These are phyloP conservation scores for Dipodomys merriami DNA, from an alignment of 2,113 vertebrate genomes.

Conservation along the genomic window DNA sequence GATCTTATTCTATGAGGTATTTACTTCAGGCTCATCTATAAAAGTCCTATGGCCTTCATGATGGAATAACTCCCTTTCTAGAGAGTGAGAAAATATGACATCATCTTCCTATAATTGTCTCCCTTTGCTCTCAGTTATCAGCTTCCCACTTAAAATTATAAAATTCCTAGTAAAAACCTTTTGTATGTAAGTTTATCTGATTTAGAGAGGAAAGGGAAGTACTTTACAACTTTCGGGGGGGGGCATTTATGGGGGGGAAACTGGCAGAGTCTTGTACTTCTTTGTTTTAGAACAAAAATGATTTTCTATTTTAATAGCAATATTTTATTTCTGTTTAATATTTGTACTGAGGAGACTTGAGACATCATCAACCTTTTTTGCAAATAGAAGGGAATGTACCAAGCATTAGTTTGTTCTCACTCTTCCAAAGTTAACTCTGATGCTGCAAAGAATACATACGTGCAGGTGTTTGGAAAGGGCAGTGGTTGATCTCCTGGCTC, in stretches of 20 bases:
- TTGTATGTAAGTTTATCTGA: no score
- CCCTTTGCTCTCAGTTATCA: no score
- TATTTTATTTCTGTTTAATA: conserved; percentile 39
- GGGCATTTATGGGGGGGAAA: no score
- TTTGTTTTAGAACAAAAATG: conserved; percentile 25
- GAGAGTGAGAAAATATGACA: not conserved
- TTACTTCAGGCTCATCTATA: not conserved
- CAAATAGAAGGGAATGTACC: conserved; percentile 39
- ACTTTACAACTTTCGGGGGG: no score
- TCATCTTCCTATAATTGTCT: not conserved
- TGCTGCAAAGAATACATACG: not conserved
- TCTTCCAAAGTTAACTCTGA: not conserved
- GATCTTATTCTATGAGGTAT: not conserved
- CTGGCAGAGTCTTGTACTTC: not conserved
- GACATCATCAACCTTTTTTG: not conserved
- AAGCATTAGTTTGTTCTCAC: not conserved
- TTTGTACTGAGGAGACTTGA: conserved; percentile 13
- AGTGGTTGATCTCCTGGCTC: not conserved
- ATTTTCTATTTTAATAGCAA: conserved; percentile 42
- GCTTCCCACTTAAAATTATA: not conserved
- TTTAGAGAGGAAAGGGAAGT: no score
- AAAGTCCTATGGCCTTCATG: not conserved
- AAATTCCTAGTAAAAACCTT: no score
- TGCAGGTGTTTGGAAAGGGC: not conserved
- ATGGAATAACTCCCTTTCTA: not conserved